phyloP scores from a whole-genome alignment of 1,140 invertebrate species.

The Heliconius melpomene region DNA sequence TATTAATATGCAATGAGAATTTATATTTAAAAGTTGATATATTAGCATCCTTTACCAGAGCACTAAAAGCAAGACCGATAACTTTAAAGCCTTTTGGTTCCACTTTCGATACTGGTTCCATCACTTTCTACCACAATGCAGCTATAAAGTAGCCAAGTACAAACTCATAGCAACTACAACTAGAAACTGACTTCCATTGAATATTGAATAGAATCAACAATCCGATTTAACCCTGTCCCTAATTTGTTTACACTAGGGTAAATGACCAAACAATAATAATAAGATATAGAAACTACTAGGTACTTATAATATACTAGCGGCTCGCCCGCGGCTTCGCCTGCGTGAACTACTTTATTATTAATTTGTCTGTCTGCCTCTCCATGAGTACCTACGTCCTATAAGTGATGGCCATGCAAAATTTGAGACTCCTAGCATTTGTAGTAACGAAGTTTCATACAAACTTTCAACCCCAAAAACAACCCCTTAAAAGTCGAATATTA shows the following conservation, averaged over 20 bases:
- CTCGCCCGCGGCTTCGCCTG: too few species aligned
- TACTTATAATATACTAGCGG: too few species aligned
- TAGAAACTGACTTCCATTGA: background rate
- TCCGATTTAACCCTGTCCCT: background rate
- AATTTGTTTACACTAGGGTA: background rate
- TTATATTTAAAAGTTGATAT: background rate
- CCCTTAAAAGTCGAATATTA: too few species aligned
- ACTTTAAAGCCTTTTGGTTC: slow-evolving; percentile 36
- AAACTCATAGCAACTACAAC: background rate
- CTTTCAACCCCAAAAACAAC: too few species aligned
- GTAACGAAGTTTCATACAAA: too few species aligned
- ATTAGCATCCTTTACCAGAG: slow-evolving; percentile 36
- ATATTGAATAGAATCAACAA: background rate
- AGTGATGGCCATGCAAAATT: too few species aligned
- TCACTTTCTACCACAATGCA: slow-evolving; percentile 17
- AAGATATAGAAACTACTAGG: background rate
- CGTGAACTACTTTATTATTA: too few species aligned
- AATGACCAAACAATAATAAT: background rate
- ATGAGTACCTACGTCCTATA: too few species aligned
- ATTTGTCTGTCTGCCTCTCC: fast-evolving
- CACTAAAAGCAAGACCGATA: slow-evolving; percentile 40
- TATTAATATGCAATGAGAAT: background rate
- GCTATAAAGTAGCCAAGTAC: background rate
- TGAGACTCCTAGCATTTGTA: too few species aligned
- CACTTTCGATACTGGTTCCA: slow-evolving; percentile 37